Conservation (phyloP, 2,888 invertebrate genomes). For the Oeneis ivallda region DNA sequence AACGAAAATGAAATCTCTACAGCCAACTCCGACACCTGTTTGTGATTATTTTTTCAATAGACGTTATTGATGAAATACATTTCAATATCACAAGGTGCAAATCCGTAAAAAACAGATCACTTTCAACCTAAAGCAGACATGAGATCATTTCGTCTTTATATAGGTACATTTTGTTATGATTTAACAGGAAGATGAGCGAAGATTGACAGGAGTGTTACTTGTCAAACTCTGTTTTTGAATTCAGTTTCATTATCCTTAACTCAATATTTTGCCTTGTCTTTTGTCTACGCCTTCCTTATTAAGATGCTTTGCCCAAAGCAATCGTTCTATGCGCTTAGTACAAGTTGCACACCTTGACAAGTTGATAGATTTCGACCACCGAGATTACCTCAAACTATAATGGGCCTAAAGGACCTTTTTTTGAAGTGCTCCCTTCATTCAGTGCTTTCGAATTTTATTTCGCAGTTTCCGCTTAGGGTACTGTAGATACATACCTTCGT, state of each 20-base stretch:
- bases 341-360: no score
- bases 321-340: conserved; percentile 43
- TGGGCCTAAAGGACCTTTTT: no score
- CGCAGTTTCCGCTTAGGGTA: no score
- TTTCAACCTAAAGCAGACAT: conserved; percentile 10
- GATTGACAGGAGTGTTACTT: not conserved
- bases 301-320: conserved; percentile 59
- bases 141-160: conserved; percentile 11
- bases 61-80: conserved; percentile 51
- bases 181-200: not conserved
- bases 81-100: conserved; percentile 67
- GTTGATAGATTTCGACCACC: no score
- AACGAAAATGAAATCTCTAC: conserved; percentile 28
- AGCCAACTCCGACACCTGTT: conserved; percentile 59
- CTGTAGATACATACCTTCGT: no score
- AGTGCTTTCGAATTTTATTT: no score
- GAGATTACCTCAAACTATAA: no score
- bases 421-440: no score
- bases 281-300: conserved; percentile 54
- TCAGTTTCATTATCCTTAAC: not conserved
- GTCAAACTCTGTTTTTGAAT: not conserved
- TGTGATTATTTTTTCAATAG: conserved; percentile 59
- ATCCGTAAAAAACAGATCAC: conserved; percentile 12
- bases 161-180: not conserved
- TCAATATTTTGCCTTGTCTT: conserved; percentile 1